These are phyloP conservation scores for Wiebesia pumilae DNA, from an alignment of 1,140 invertebrate species.

Conservation along the genomic window DNA sequence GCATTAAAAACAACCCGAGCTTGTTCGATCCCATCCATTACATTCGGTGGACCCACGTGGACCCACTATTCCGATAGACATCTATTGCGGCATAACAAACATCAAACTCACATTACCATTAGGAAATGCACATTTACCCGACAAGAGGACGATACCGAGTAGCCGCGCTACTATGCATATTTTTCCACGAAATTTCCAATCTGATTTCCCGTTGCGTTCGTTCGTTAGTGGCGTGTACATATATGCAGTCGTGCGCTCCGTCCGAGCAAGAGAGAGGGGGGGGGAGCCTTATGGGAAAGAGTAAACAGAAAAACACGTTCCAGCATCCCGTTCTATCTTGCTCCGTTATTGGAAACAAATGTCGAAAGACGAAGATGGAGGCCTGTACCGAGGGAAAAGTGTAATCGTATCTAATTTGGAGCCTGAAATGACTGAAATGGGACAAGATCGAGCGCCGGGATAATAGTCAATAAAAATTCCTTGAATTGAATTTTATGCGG, in stretches of 20 bases:
- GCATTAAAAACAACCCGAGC: not conserved
- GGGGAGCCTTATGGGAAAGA: constrained; percentile 5
- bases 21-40: constrained; percentile 8
- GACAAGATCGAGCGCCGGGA: constrained; percentile 38
- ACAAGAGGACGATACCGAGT: not conserved
- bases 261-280: constrained; percentile 33
- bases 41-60: not conserved
- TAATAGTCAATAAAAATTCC: constrained; percentile 33
- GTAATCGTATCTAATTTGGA: constrained; percentile 48
- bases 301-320: constrained; percentile 17
- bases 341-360: constrained; percentile 43
- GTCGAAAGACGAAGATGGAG: not conserved
- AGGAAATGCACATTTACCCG: not conserved
- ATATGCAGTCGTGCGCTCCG: not conserved
- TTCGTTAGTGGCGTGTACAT: constrained; percentile 24
- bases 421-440: constrained; percentile 36
- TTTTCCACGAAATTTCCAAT: constrained; percentile 40
- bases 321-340: not conserved
- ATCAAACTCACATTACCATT: not conserved
- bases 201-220: constrained; percentile 33
- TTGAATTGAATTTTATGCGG: constrained; percentile 39
- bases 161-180: not conserved
- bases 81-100: constrained; percentile 2
- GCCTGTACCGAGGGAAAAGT: constrained; percentile 11
- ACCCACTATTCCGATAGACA: not conserved